Evolutionary conservation across 2,888 invertebrate species (phyloP).

Genomic region (Maniola hyperantus): DNA sequence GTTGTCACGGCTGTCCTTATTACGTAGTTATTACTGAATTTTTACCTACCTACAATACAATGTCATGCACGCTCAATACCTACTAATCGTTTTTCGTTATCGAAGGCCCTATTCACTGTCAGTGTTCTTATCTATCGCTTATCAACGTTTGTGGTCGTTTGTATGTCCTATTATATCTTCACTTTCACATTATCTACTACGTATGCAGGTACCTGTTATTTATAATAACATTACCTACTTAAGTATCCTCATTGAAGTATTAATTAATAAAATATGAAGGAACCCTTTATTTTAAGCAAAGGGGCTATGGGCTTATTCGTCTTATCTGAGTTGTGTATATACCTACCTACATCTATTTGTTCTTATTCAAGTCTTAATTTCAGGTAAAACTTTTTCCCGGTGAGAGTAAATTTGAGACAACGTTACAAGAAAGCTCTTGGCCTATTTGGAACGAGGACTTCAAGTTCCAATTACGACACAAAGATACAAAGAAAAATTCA

Average conservation of each 20-base stretch:
- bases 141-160: conserved; percentile 24
- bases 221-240: too few relatives aligned
- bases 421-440: conserved; percentile 89
- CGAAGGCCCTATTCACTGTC: conserved; percentile 26
- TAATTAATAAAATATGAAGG: too few relatives aligned
- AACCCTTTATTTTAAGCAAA: too few relatives aligned
- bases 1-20: too few relatives aligned
- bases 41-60: neutral
- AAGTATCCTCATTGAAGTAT: too few relatives aligned
- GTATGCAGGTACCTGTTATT: neutral
- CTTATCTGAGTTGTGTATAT: neutral
- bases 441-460: conserved; percentile 92
- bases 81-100: conserved; percentile 30
- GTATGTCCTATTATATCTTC: conserved; percentile 15
- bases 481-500: conserved; percentile 74
- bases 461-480: conserved; percentile 84
- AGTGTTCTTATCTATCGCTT: conserved; percentile 31
- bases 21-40: neutral
- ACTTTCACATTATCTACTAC: conserved; percentile 17
- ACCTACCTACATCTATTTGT: neutral
- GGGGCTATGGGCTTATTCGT: too few relatives aligned
- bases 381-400: conserved; percentile 91
- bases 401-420: conserved; percentile 88
- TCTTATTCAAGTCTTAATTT: conserved; percentile 46
- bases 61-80: conserved; percentile 22